phyloP scores from a whole-genome alignment of 2,113 vertebrate genomes.

The Grus americana region DNA sequence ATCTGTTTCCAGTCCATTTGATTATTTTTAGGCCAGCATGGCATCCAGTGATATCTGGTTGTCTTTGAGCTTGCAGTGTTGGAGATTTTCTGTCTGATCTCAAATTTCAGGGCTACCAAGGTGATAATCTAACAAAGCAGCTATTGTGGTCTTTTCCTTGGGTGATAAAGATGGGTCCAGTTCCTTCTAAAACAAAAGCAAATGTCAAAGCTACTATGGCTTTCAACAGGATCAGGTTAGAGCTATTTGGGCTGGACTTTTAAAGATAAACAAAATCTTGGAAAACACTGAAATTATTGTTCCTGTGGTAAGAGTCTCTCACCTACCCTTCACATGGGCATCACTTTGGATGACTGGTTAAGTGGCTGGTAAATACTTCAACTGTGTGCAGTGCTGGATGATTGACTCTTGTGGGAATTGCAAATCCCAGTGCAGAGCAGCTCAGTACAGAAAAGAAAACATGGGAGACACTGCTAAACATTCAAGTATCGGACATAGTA shows the following conservation, averaged over 20 bases:
- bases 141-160: background rate
- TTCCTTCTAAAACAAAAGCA: background rate
- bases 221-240: background rate
- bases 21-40: slow-evolving; percentile 19
- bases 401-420: background rate
- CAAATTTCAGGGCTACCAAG: background rate
- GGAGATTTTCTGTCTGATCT: background rate
- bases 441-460: background rate
- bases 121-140: background rate
- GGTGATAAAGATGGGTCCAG: background rate
- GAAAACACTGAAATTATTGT: background rate
- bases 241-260: background rate
- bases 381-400: background rate
- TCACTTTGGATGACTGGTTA: background rate
- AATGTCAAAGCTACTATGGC: background rate
- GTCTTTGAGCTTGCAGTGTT: background rate
- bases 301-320: background rate
- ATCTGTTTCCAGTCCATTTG: background rate
- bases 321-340: background rate
- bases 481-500: background rate
- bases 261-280: background rate
- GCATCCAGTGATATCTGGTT: background rate
- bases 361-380: background rate
- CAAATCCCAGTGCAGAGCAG: background rate
- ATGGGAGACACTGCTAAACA: background rate